Base-by-base conservation (phyloP, 2,113 vertebrate species). In the Sinocyclocheilus anophthalmus region DNA sequence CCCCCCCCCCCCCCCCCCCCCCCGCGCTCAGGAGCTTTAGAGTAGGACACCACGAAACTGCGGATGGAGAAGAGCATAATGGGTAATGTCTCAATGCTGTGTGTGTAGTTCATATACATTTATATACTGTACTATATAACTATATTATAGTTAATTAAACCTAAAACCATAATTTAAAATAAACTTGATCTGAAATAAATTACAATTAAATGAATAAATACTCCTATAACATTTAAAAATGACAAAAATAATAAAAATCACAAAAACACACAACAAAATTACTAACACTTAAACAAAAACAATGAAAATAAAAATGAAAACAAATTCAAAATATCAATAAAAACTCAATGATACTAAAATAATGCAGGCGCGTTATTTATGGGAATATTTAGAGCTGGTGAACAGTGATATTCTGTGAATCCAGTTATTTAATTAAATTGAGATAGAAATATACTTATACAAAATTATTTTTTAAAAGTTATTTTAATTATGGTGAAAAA, bases 11-110 rank as follows among this genome's bases (percentile, higher is more conserved):
- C n/a, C n/a, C n/a, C n/a, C n/a, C n/a, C n/a, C n/a, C n/a, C n/a
- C n/a, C n/a, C n/a, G n/a, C 75, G 88, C 85, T 76, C 16, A 73
- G 79, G 12, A 59, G n/a, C 92, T 92, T 95, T 97, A 98, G 92
- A n/a, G 96, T 98, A 13, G 97, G 96, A 90, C 97, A 98, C 85
- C n/a, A n/a, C n/a, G n/a, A 98, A 88, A 97, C 97, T 98, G 87
- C 8, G 91, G 91, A 86, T 88, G 89, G 86, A 79, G 16, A 30
- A 1, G 24, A 16, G 33, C n/a, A 42, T 14, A 6, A 72, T 22
- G 16, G 26, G 57, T 33, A 77, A 57, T 33, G 8, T 10, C 18
- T 72, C 18, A 72, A 9, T 7, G 1, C 20, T 8, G n/a, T 24
- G n/a, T 10, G 3, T 76, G 12, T 76, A 14, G 3, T 45, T 24